phyloP scores from a whole-genome alignment of 2,113 vertebrate genomes.

The Fukomys damarensis region DNA sequence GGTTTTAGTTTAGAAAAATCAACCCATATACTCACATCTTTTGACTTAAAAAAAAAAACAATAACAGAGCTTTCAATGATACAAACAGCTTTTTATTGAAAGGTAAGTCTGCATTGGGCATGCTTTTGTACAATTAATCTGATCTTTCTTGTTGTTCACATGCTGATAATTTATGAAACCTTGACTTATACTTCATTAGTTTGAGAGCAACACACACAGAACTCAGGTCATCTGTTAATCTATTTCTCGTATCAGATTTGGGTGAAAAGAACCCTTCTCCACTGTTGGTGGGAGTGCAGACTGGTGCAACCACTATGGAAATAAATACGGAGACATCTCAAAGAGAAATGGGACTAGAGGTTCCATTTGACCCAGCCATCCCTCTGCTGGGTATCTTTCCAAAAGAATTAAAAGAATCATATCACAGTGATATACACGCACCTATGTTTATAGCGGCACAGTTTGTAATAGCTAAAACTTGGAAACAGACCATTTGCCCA shows the following conservation, averaged over 20 bases:
- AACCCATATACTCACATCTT: not conserved
- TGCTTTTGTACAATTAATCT: not conserved
- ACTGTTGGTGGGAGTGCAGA: no score
- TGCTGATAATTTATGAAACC: not conserved
- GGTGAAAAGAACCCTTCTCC: no score
- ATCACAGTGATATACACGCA: no score
- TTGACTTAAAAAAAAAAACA: not conserved
- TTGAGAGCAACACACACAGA: not conserved
- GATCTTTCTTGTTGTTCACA: not conserved
- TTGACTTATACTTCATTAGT: not conserved
- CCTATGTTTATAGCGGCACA: no score
- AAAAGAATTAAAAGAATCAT: no score
- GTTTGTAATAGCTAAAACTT: no score
- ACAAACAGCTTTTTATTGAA: not conserved
- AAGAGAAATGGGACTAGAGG: no score
- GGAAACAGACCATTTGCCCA: no score
- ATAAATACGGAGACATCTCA: no score
- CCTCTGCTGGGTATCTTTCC: no score
- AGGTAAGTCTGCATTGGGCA: not conserved
- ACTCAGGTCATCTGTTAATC: not conserved
- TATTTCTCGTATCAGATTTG: not conserved
- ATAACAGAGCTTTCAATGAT: not conserved
- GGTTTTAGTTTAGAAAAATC: not conserved
- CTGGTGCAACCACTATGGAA: no score
- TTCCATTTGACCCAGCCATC: no score